A percentile compares a stretch with the other conserved stretches of the same genome.
These are phyloP conservation scores for Cacatua alba DNA, from an alignment of 2,113 vertebrate genomes.

Conservation along the genomic window DNA sequence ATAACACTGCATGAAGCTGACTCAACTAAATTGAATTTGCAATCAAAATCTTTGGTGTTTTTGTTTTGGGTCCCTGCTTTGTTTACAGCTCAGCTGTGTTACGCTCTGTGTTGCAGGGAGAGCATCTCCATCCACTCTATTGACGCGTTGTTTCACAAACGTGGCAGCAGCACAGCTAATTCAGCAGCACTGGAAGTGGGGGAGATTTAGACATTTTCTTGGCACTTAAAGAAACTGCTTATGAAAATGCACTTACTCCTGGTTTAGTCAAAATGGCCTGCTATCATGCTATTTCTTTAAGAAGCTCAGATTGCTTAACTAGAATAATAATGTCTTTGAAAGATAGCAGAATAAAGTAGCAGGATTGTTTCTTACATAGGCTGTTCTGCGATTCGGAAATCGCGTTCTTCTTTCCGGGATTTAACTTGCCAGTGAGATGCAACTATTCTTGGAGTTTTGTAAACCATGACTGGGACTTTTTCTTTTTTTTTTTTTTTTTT, in stretches of 20 bases:
- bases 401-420: not conserved
- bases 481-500: not conserved
- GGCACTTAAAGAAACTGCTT: not conserved
- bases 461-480: not conserved
- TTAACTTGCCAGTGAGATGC: not conserved
- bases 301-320: not conserved
- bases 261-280: not conserved
- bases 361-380: not conserved
- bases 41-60: not conserved
- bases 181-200: not conserved
- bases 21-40: slow-evolving; percentile 15
- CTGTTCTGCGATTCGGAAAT: not conserved
- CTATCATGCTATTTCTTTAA: not conserved
- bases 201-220: not conserved
- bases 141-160: not conserved
- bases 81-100: not conserved
- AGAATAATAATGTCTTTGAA: not conserved
- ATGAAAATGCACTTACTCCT: not conserved
- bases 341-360: not conserved
- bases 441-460: not conserved
- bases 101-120: not conserved
- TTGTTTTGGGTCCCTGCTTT: not conserved
- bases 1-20: slow-evolving; percentile 1
- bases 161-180: slow-evolving; percentile 2
- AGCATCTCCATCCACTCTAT: not conserved